Evolutionary conservation across 2,888 invertebrate species (phyloP).

Genomic region (Monopis laevigella): DNA sequence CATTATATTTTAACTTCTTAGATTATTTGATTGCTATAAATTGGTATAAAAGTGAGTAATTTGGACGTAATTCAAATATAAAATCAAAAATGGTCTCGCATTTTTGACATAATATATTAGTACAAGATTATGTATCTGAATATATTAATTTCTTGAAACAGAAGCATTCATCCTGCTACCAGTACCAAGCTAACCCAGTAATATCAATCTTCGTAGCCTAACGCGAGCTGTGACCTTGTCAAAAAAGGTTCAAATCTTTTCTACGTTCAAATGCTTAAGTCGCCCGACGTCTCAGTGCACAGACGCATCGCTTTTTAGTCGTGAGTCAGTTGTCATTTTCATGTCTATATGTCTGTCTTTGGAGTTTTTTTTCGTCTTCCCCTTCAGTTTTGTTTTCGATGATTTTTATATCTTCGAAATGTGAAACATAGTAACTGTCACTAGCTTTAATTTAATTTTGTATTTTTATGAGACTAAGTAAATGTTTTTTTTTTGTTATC

Average conservation of each 20-base stretch:
- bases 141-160: not conserved
- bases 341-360: slow-evolving; percentile 23
- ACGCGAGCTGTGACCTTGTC: slow-evolving; percentile 37
- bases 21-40: too few species aligned
- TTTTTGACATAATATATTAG: too few species aligned
- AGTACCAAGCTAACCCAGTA: slow-evolving; percentile 7
- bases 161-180: slow-evolving; percentile 9
- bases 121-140: not conserved
- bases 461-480: too few species aligned
- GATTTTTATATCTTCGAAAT: too few species aligned
- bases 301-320: slow-evolving; percentile 24
- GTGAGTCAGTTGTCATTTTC: slow-evolving; percentile 51
- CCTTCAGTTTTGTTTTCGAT: too few species aligned
- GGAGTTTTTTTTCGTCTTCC: slow-evolving; percentile 9
- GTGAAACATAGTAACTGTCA: too few species aligned
- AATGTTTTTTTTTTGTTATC: too few species aligned
- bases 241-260: slow-evolving; percentile 27
- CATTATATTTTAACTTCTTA: too few species aligned
- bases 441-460: too few species aligned
- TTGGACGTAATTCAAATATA: too few species aligned
- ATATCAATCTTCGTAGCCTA: slow-evolving; percentile 29
- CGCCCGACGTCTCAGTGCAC: slow-evolving; percentile 7
- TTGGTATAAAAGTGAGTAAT: too few species aligned
- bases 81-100: too few species aligned
- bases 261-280: slow-evolving; percentile 16